Base-by-base conservation (phyloP, 2,888 invertebrate species). In the Zhengitettix transpicula region DNA sequence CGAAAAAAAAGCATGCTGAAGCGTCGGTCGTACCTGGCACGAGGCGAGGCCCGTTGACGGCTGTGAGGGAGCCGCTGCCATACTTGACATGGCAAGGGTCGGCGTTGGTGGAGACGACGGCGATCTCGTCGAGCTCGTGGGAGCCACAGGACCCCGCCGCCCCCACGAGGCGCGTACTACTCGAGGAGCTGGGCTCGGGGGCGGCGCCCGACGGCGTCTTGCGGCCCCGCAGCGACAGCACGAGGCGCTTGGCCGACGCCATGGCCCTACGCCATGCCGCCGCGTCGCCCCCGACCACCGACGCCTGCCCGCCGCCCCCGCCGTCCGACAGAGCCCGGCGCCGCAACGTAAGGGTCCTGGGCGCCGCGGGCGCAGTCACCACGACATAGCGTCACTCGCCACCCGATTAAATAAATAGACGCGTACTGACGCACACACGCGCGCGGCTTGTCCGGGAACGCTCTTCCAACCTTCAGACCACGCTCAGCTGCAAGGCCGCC, bases 111-210 rank as follows among this genome's bases (percentile, higher is more conserved):
- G 80, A 81, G 65, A 84, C 82, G 66, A 84, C 79, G 62, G 84
- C 81, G 68, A 84, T 83, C 73, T 83, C 83, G 68, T 82, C 82
- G 65, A 82, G 74, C 69, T 83, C 83, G 74, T 81, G 80, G 56
- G 72, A 72, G 66, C 72, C 72, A 62, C 69, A 72, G 40, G 72
- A 73, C 15, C 71, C 72, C 60, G 71, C 72, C 15, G 56, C 60
- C 55, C 55, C 40, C 55, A 62, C 64, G 52, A 62, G 62, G 42
- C 64, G 56, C 42, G 64, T 59, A 42, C 57, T 59, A 52, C 58
- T 58, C 15, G 62, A 59, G 40, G 56, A 11, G 52, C 69, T 69
- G 44, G 66, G 66, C 40, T 65, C 64, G 10, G 62, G 64, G 64
- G 67, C 70, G 61, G 71, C 66, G 61, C 67, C 67, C 59, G 63